Evolutionary conservation across 2,113 vertebrate species (phyloP), one percentile per base, ranked within the genome.

Genomic region (Carassius gibelio): DNA sequence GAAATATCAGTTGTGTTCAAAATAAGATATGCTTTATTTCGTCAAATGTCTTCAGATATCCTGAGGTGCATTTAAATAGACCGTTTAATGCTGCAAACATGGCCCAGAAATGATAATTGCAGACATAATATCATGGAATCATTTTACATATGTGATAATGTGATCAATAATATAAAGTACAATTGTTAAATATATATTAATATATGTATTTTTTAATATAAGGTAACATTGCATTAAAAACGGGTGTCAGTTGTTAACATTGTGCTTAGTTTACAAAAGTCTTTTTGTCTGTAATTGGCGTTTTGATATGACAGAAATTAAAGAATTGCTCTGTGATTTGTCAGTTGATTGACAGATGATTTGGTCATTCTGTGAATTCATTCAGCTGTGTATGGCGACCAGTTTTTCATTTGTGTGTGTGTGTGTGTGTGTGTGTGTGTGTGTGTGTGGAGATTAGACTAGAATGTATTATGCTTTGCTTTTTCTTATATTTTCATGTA

Each of bases 1-100:
- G 34, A 82, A 86, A 75, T 75, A 50, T 83, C 75, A 82, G 78
- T 55, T 85, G 66, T 61, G 83, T 86, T 82, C 13, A 84, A 88
- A 55, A 80, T 66, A 77, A 84, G 77, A 77, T 38, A 30, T 80
- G 66, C 19, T 88, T 79, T 81, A 88, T 81, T 84, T 86, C 34
- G 36, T 86, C 80, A 86, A 71, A 57, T 48, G 82, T 84, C 82
- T 72, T 36, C 48, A 15, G 55, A 34, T 57, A 34, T 57, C 8
- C 30, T 15, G 74, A 52, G 23, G 23, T 34, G 26, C 50, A 57
- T 23, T 48, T 74, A 48, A 11, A 48, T 5, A 75, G n/a, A 48
- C 21, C 11, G 2, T 48, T 74, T 23, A 74, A 23, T 48, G 42
- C 38, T 48, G 42, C 71, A 19, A 21, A 42, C 4, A 23, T 23